phyloP scores from a whole-genome alignment of 2,797 vertebrate species.

The Rostrhamus sociabilis region DNA sequence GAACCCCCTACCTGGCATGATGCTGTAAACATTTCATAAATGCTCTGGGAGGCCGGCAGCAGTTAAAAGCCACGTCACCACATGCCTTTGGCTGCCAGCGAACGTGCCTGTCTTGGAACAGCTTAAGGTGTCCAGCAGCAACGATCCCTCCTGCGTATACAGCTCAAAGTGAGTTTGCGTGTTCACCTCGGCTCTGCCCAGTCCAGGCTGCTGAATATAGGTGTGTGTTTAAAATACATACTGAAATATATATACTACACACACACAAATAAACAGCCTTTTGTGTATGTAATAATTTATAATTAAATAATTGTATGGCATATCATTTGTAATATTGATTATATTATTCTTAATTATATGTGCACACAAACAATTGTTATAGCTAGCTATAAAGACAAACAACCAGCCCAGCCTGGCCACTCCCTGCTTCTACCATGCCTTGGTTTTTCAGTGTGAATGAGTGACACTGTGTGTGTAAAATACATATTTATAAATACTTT shows the following conservation, averaged over 20 bases:
- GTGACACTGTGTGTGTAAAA: background rate
- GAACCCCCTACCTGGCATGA: fast-evolving
- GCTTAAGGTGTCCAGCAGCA: background rate
- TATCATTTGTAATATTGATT: background rate
- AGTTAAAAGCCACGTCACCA: fast-evolving
- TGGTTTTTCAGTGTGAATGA: background rate
- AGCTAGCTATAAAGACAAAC: background rate
- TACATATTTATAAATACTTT: background rate
- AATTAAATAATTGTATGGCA: background rate
- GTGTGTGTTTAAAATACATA: background rate
- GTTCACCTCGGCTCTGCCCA: no score
- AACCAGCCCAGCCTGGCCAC: background rate
- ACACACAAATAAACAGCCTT: background rate
- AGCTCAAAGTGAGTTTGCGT: no score
- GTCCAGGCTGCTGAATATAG: fast-evolving
- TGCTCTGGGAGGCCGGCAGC: fast-evolving
- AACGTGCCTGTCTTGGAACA: background rate
- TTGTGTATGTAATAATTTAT: background rate
- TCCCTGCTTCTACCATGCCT: background rate
- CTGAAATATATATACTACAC: background rate
- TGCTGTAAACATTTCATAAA: background rate
- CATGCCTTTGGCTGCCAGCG: background rate
- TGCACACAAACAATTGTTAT: background rate
- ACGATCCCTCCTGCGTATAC: fast-evolving
- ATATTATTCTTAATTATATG: background rate